Base-by-base conservation (phyloP, 92 coral and sea anemone species). In the Phenganax stokvisi region DNA sequence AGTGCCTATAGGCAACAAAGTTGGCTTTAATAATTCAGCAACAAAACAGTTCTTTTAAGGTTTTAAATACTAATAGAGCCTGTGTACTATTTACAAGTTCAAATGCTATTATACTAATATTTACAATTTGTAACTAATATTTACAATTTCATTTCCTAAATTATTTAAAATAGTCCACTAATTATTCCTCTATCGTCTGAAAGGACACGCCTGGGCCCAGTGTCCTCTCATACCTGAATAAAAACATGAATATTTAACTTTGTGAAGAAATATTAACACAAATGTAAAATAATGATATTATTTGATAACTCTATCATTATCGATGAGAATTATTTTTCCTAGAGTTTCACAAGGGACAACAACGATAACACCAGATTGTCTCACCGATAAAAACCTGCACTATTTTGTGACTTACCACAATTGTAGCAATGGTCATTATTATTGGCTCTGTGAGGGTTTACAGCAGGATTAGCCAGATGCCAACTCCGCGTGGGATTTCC, bases 151-250 rank as follows among this genome's bases (percentile, higher is more conserved):
- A n/a, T 1, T 37, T 37, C 47, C 5, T 37, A 5, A 37, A 29
- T 27, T 78, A 68, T 56, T 67, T 30, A 56, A 62, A 52, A 72
- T 74, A 71, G 20, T 16, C 29, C 47, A 10, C 9, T 20, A 63
- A 65, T 29, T 29, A 82, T 71, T 54, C 29, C 15, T 9, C 30
- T 9, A 61, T 80, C 58, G 84, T 81, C 89, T 81, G 68, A 87
- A 92, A 6, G 98, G 98, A 84, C 98, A 94, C 17, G 88, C 85
- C 64, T 91, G 84, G 13, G 98, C 97, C 87, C 90, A 80, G 73
- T 94, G 98, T 2, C 98, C 98, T 84, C 98, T 85, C 88, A 94
- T 87, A 2, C 98, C 98, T 94, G 84, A 3, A 77, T 54, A 55
- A 67, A 78, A 59, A 61, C 13, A 75, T 51, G 27, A 80, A 71